Base-by-base conservation (phyloP, 2,113 vertebrate species). In the Silurus meridionalis region DNA sequence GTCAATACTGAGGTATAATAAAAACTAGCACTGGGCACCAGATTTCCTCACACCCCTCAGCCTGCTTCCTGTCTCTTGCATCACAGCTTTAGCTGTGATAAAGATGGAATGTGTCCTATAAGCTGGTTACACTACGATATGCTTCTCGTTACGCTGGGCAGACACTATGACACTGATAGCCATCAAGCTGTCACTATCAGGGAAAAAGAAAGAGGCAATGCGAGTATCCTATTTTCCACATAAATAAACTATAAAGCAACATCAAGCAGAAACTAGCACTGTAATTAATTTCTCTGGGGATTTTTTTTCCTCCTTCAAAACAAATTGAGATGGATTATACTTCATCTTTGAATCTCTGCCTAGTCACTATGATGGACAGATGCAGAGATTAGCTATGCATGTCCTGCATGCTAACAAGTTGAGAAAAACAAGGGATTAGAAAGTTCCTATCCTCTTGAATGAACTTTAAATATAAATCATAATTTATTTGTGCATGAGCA, bases 161-260 rank as follows among this genome's bases (percentile, higher is more conserved):
- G 91, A 90, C 91, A 90, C 90, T 92, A 88, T 94, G 93, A 94
- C 92, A 92, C 87, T 90, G 91, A 93, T 92, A 91, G 84, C 89
- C 91, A 92, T 93, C 91, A 93, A 92, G 83, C 92, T 94, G 93
- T 94, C 93, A 93, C 83, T 93, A 89, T 52, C 86, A 28, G 87
- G 81, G 86, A 83, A 80, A 87, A 80, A 82, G 87, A 88, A 83
- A 67, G 88, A 85, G 80, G 79, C 85, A 83, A 85, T 63, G 66
- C 61, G 25, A 87, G 82, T 13, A 86, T 87, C 64, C 28, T 87
- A 85, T 91, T 93, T 88, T 84, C 85, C 85, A 92, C 91, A 92
- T 92, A 92, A 94, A 94, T 92, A 92, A 93, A 90, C 91, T 89
- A 86, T 84, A 86, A 87, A 89, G 90, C 90, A 84, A 91, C 67